These are phyloP conservation scores for Drosophila nr. medialis DNA, from an alignment of 2,888 invertebrate species.

Conservation along the genomic window DNA sequence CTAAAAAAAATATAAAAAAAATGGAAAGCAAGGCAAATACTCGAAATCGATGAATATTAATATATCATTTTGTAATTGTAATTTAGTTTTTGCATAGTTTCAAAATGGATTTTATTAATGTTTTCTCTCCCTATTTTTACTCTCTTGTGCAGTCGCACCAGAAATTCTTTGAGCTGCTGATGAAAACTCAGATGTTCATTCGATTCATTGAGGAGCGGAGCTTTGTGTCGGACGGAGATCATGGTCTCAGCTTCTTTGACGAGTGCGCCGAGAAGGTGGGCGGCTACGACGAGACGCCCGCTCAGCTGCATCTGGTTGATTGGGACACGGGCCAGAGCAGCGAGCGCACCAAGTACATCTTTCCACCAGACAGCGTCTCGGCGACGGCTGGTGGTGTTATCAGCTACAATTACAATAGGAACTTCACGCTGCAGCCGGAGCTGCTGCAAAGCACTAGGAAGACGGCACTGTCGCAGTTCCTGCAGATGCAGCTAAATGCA, in stretches of 20 bases:
- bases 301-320: constrained; percentile 90
- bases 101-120: neutral
- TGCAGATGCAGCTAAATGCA: constrained; percentile 82
- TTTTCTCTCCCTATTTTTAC: neutral
- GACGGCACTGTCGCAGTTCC: constrained; percentile 77
- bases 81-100: neutral
- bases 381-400: constrained; percentile 73
- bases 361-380: constrained; percentile 92
- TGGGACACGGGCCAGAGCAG: constrained; percentile 91
- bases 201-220: constrained; percentile 99
- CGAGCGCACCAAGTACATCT: constrained; percentile 97
- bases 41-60: neutral
- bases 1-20: neutral
- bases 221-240: constrained; percentile 99
- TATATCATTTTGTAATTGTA: too few relatives aligned
- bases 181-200: constrained; percentile 98
- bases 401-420: constrained; percentile 86
- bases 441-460: constrained; percentile 85
- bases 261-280: constrained; percentile 95
- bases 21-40: neutral
- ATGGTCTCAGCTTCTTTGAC: constrained; percentile 97
- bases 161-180: constrained; percentile 94
- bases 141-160: constrained; percentile 87
- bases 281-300: constrained; percentile 85
- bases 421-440: constrained; percentile 88